Percentiles rank a stretch among this genome's conserved stretches.
These are phyloP conservation scores for Drosophila lacicola DNA, from an alignment of 2,888 invertebrate genomes.

Conservation along the genomic window DNA sequence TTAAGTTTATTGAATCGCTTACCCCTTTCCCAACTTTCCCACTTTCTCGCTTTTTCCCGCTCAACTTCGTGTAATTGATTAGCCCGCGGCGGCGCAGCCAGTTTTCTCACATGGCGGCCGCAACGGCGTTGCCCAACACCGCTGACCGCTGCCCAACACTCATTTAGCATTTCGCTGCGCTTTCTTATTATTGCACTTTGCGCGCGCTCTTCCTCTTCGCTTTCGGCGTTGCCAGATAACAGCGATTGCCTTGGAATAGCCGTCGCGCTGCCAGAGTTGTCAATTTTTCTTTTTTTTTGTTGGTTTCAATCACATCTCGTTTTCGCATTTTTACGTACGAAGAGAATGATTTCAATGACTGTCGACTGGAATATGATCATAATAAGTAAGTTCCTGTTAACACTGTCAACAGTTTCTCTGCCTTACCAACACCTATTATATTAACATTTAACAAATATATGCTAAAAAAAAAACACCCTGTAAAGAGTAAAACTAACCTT, in stretches of 20 bases:
- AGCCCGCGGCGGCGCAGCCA: conserved; percentile 34
- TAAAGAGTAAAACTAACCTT: too few relatives aligned
- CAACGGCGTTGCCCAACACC: neutral
- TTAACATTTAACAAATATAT: too few relatives aligned
- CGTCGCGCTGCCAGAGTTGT: too few relatives aligned
- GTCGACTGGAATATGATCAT: neutral
- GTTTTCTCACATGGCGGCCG: conserved; percentile 4
- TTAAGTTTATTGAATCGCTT: conserved; percentile 53
- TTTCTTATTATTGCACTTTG: neutral
- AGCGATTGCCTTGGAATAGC: too few relatives aligned
- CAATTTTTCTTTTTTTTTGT: too few relatives aligned
- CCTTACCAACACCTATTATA: too few relatives aligned
- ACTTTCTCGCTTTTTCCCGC: conserved; percentile 19
- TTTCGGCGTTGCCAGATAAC: too few relatives aligned
- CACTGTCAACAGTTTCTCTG: too few relatives aligned
- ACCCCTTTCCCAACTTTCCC: conserved; percentile 18
- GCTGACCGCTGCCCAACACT: neutral
- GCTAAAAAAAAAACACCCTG: too few relatives aligned
- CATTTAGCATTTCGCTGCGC: neutral
- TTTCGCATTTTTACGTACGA: neutral
- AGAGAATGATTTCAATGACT: conserved; percentile 32
- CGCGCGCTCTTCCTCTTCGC: neutral
- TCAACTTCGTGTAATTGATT: conserved; percentile 67
- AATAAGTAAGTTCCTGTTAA: neutral
- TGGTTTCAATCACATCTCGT: too few relatives aligned